Percentiles rank a stretch among this genome's conserved stretches.
These are phyloP conservation scores for Rhabdomys pumilio DNA, from an alignment of 2,797 vertebrate genomes.

Conservation along the genomic window DNA sequence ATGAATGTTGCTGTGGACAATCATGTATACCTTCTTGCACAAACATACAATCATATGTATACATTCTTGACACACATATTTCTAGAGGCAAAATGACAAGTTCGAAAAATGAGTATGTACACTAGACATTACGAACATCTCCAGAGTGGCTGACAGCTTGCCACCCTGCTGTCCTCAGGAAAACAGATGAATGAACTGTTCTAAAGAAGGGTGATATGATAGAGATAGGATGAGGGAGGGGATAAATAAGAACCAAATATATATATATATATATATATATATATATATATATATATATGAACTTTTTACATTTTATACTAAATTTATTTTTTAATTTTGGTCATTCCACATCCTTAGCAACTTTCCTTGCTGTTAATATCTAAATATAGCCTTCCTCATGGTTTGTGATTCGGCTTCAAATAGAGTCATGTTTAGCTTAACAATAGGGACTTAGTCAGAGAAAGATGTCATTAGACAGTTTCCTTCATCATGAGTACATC, in stretches of 20 bases:
- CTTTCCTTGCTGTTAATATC: neutral
- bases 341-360: neutral
- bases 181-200: neutral
- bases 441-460: neutral
- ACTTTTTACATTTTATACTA: neutral
- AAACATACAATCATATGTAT: neutral
- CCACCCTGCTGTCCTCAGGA: neutral
- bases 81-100: neutral
- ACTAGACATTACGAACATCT: neutral
- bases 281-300: neutral
- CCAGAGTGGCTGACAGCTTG: neutral
- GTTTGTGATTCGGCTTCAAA: constrained; percentile 30
- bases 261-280: neutral
- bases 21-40: neutral
- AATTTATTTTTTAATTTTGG: neutral
- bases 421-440: neutral
- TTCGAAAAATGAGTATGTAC: neutral
- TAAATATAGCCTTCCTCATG: neutral
- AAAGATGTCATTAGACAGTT: neutral
- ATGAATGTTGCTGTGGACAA: neutral
- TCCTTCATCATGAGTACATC: too few species aligned
- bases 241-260: neutral
- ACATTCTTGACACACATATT: neutral
- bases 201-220: neutral
- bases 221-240: neutral